Evolutionary conservation across 2,113 vertebrate species (phyloP), one percentile per base, ranked within the genome.

Genomic region (Burhinus oedicnemus): DNA sequence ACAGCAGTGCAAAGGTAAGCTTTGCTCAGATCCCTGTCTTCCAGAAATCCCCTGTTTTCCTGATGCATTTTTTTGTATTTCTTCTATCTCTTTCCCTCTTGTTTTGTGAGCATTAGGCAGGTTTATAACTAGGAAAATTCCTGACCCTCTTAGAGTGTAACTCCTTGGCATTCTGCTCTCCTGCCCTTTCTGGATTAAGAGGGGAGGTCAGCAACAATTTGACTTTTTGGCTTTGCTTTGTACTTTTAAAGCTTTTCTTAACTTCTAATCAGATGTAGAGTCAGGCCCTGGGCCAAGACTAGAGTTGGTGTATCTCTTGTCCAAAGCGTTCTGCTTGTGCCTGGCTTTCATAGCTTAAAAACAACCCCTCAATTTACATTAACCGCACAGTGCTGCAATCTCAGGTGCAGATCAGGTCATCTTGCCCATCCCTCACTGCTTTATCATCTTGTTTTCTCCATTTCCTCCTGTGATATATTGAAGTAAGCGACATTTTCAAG

Each of bases 381-480:
- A 54, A 1, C 34, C 3, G 30, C 40, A 7, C 6, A 8, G 79
- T 13, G 27, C 71, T 74, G 90, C 83, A 26, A 10, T 76, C 70
- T 81, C 66, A 30, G 88, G 88, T 79, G 82, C 94, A 76, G 70
- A 70, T 79, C 66, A 4, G 92, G 85, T 90, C 94, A 85, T 62
- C 94, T 20, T 7, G 62, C 57, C 65, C 78, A 60, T 71, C 92
- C 75, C 75, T 95, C 72, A 6, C 84, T 75, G 94, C 92, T 94
- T 79, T 79, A 87, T 75, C 96, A 76, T 68, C 94, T 76, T 75
- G 60, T 94, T 94, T 58, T 91, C 81, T 91, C 81, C 84, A 8
- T 84, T 93, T 51, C 45, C 85, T 75, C 52, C 88, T 12, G 42
- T 69, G 88, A 68, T 88, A 65, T 42, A 68, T 91, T 60, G 79